phyloP scores from a whole-genome alignment of 35 echinoderm and acorn worm genomes.

The Holothuria glaberrima region DNA sequence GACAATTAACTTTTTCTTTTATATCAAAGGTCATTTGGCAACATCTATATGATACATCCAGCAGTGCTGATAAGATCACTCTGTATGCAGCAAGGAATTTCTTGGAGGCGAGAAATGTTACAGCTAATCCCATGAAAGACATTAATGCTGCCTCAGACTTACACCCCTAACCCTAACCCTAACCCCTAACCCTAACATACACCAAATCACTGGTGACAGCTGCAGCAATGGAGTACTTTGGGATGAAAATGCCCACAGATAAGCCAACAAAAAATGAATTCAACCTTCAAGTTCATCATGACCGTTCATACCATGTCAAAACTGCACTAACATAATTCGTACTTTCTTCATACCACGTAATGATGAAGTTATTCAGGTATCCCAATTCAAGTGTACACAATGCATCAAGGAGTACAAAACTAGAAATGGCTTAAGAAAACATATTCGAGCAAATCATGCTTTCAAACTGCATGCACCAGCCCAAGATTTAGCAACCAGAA shows the following conservation, averaged over 20 bases:
- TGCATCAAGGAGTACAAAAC: conserved; percentile 15
- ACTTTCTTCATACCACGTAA: conserved; percentile 36
- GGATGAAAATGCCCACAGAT: conserved; percentile 46
- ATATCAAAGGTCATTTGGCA: conserved; percentile 66
- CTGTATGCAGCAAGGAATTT: conserved; percentile 71
- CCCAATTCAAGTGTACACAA: not conserved
- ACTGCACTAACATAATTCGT: conserved; percentile 26
- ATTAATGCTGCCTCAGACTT: conserved; percentile 73
- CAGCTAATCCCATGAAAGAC: conserved; percentile 65
- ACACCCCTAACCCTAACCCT: no score
- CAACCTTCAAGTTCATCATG: conserved; percentile 29
- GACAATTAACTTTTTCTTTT: not conserved
- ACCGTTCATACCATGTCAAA: not conserved
- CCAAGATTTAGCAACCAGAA: not conserved
- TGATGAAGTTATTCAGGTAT: conserved; percentile 23
- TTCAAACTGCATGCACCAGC: not conserved
- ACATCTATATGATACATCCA: conserved; percentile 57
- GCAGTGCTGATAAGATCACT: conserved; percentile 67
- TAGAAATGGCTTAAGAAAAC: not conserved
- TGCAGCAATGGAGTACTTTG: conserved; percentile 71
- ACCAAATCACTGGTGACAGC: conserved; percentile 65
- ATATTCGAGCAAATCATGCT: not conserved
- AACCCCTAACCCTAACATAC: conserved; percentile 69
- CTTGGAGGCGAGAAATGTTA: conserved; percentile 71
- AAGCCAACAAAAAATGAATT: conserved; percentile 64